Conservation (phyloP, 2,797 vertebrate species). For the Sebastes minor region DNA sequence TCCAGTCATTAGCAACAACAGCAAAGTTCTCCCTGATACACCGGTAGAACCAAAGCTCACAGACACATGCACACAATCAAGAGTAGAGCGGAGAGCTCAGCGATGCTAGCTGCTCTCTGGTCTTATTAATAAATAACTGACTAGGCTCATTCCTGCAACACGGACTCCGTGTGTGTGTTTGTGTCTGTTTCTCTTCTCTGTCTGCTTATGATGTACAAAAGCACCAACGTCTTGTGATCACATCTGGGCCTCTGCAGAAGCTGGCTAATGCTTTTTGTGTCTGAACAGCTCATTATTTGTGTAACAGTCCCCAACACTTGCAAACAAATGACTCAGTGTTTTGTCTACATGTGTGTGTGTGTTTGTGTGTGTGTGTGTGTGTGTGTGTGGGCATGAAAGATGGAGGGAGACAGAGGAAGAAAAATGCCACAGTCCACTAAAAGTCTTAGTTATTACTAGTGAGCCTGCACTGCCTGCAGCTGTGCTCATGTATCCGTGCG, state of each 20-base stretch:
- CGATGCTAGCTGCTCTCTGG: background rate
- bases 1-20: background rate
- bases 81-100: background rate
- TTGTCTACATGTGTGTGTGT: background rate
- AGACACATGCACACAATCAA: background rate
- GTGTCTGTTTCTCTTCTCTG: background rate
- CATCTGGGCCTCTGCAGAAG: slow-evolving; percentile 6
- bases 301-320: slow-evolving; percentile 20
- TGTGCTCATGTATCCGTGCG: background rate
- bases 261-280: slow-evolving; percentile 3
- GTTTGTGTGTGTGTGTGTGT: background rate
- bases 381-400: background rate
- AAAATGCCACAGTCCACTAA: background rate
- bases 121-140: background rate
- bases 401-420: background rate
- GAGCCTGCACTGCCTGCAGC: background rate
- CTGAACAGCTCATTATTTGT: slow-evolving; percentile 34
- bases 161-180: background rate
- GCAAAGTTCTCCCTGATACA: background rate
- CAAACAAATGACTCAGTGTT: slow-evolving; percentile 30
- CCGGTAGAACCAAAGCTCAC: background rate
- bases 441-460: background rate
- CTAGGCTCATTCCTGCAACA: background rate
- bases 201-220: background rate
- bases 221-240: background rate